Evolutionary conservation across 2,888 invertebrate species (phyloP).

Genomic region (Xylota sylvarum): DNA sequence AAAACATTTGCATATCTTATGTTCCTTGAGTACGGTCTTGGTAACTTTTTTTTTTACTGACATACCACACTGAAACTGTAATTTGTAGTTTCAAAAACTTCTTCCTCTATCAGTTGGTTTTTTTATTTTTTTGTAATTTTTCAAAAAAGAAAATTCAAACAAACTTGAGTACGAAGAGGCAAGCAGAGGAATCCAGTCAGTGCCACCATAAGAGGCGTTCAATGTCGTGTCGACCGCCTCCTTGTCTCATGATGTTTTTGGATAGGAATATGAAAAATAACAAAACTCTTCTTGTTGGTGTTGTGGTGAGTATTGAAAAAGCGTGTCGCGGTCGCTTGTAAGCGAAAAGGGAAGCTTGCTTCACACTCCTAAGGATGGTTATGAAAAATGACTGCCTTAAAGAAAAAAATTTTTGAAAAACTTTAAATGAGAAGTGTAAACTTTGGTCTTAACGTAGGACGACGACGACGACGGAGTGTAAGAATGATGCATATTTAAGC

Average conservation of each 20-base stretch:
- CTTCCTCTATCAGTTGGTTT: constrained; percentile 31
- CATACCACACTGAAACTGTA: constrained; percentile 30
- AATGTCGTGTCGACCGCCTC: constrained; percentile 3
- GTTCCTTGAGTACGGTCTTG: constrained; percentile 21
- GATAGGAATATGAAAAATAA: constrained; percentile 69
- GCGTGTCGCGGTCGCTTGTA: constrained; percentile 11
- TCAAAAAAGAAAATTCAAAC: constrained; percentile 11
- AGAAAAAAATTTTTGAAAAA: constrained; percentile 41
- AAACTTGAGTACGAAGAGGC: background rate
- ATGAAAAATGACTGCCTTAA: constrained; percentile 70
- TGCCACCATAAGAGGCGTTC: too few relatives aligned
- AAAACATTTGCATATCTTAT: constrained; percentile 48
- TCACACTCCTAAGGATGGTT: constrained; percentile 51
- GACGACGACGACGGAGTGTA: constrained; percentile 11
- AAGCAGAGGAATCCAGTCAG: background rate
- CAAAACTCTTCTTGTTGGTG: constrained; percentile 37
- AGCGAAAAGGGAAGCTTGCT: background rate
- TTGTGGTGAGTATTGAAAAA: constrained; percentile 51
- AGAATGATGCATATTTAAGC: constrained; percentile 52
- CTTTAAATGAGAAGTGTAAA: constrained; percentile 60
- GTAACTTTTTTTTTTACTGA: constrained; percentile 25
- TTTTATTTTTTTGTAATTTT: constrained; percentile 21
- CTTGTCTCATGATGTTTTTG: constrained; percentile 49
- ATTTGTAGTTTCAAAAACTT: constrained; percentile 61
- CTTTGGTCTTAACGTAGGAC: constrained; percentile 24